phyloP scores from a whole-genome alignment of 2,797 vertebrate species.

The Hippocampus kuda region DNA sequence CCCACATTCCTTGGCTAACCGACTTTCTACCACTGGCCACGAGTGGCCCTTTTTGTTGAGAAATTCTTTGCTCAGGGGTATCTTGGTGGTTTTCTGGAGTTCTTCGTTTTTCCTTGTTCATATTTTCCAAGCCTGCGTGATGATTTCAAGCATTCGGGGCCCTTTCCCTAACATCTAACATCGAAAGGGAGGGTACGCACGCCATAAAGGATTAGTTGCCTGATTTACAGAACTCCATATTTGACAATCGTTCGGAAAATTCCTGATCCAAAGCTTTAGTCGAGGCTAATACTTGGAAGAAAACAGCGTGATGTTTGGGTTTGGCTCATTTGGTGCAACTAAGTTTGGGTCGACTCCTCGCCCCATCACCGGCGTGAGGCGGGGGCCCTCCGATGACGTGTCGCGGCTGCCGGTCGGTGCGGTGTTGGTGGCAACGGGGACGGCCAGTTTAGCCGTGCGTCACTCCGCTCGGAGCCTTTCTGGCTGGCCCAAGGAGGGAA shows the following conservation, averaged over 20 bases:
- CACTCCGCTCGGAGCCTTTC: too few relatives aligned
- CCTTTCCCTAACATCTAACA: slow-evolving; percentile 30
- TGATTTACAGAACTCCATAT: slow-evolving; percentile 40
- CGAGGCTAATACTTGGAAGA: slow-evolving; percentile 24
- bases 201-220: slow-evolving; percentile 34
- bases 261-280: slow-evolving; percentile 35
- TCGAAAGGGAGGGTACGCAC: slow-evolving; percentile 28
- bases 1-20: slow-evolving; percentile 30
- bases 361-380: too few relatives aligned
- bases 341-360: neutral
- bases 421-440: too few relatives aligned
- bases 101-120: slow-evolving; percentile 46
- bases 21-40: slow-evolving; percentile 28
- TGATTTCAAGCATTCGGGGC: slow-evolving; percentile 39
- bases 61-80: slow-evolving; percentile 47
- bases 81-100: slow-evolving; percentile 47
- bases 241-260: slow-evolving; percentile 37
- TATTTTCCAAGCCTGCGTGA: slow-evolving; percentile 52
- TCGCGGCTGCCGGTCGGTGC: too few relatives aligned
- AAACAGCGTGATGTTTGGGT: slow-evolving; percentile 2
- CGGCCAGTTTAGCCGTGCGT: too few relatives aligned
- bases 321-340: neutral
- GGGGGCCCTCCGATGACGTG: too few relatives aligned
- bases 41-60: slow-evolving; percentile 41
- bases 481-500: too few relatives aligned